Conservation (phyloP, 2,113 vertebrate species). For the Ovis canadensis region DNA sequence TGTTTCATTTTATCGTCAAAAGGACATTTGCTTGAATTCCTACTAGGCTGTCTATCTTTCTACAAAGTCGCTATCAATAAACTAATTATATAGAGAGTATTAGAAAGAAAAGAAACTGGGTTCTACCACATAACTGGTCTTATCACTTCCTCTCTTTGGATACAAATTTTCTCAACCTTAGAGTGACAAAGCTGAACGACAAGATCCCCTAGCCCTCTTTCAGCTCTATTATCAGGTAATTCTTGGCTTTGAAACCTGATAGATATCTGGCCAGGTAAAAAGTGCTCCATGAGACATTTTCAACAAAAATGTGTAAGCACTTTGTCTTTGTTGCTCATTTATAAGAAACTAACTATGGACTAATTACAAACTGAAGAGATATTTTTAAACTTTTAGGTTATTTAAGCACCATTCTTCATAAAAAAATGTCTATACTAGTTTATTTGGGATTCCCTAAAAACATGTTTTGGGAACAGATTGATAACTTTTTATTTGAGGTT, state of each 20-base stretch:
- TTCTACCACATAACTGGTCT: neutral
- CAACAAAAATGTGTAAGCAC: neutral
- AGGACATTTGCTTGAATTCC: neutral
- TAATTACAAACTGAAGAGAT: neutral
- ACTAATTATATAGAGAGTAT: neutral
- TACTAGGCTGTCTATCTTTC: neutral
- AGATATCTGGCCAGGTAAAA: neutral
- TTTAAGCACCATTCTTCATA: neutral
- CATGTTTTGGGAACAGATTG: neutral
- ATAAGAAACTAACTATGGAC: neutral
- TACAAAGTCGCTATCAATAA: neutral
- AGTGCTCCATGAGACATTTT: neutral
- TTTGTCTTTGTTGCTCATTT: constrained; percentile 1
- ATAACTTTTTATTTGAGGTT: neutral
- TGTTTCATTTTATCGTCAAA: neutral
- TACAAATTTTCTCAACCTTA: neutral
- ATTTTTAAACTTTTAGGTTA: neutral
- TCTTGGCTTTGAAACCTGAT: neutral
- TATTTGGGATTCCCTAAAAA: neutral
- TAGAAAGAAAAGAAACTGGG: neutral
- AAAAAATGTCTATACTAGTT: neutral
- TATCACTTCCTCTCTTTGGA: neutral
- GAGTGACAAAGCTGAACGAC: neutral
- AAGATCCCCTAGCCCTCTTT: neutral
- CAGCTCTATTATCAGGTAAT: neutral